Percentiles rank a stretch among this genome's conserved stretches.
phyloP scores from a whole-genome alignment of 1,140 invertebrate species.

The Calephelis virginiensis region DNA sequence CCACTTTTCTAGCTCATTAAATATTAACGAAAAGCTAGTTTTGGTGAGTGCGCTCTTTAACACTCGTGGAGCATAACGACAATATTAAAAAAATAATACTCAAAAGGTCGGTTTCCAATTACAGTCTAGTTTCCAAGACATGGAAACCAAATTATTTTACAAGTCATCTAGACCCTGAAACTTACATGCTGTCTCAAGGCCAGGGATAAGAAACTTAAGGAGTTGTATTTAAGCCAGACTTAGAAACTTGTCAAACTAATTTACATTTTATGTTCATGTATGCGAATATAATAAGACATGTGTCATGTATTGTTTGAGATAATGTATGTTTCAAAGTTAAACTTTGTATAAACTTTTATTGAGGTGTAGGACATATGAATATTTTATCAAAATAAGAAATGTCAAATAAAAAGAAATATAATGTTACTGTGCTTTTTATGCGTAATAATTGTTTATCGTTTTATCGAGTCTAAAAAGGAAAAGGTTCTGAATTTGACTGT shows the following conservation, averaged over 20 bases:
- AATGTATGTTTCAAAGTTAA: neutral
- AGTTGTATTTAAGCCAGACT: constrained; percentile 5
- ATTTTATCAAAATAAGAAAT: too few species aligned
- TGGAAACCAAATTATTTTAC: constrained; percentile 6
- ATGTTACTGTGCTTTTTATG: too few species aligned
- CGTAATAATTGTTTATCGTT: too few species aligned
- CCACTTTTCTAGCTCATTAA: neutral
- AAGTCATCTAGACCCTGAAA: constrained; percentile 26
- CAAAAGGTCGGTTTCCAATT: constrained; percentile 36
- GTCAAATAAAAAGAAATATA: too few species aligned
- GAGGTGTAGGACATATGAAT: too few species aligned
- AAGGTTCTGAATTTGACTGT: too few species aligned
- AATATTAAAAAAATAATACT: constrained; percentile 50
- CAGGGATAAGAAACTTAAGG: constrained; percentile 9
- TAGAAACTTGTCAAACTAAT: constrained; percentile 16
- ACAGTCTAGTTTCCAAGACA: neutral
- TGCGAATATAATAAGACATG: neutral
- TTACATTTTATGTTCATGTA: constrained; percentile 1
- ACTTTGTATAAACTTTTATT: too few species aligned
- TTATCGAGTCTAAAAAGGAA: too few species aligned
- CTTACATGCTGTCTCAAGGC: constrained; percentile 13
- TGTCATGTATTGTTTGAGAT: neutral
- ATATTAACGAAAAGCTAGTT: neutral
- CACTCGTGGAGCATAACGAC: constrained; percentile 71
- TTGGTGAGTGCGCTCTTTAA: constrained; percentile 31